Evolutionary conservation across 2,797 vertebrate genomes (phyloP), one percentile per base, ranked within the genome.

Genomic region (Pangasius larnaudii): DNA sequence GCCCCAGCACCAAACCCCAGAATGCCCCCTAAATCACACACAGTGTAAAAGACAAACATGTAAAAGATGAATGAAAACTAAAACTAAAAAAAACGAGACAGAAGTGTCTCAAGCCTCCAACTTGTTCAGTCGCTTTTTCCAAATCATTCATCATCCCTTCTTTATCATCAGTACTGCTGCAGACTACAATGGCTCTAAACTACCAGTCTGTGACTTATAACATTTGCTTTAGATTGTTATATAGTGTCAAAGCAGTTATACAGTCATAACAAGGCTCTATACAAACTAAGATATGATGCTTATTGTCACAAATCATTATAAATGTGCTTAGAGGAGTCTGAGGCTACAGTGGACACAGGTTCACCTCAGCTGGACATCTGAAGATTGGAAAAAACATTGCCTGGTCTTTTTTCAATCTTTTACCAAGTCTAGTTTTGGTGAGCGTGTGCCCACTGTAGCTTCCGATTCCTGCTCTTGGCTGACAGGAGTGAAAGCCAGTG

Each of bases 1-100:
- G 93, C 53, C 99, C 98, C 0, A 96, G 5, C 42, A 92, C 42
- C 85, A 99, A 94, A 11, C 97, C 98, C 94, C 96, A 98, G 94
- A 99, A 99, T 0, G 98, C 98, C 0, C 98, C 99, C 99, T 99
- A 84, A 0, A 82, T 49, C 71, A 88, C 5, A 87, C n/a, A 42
- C 51, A 69, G 24, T 46, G 33, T 74, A 56, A 33, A 78, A 61
- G 19, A 86, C 74, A 85, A 56, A 46, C 30, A 67, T 18, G 3
- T 5, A 87, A 6, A 10, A 0, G 7, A 27, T 63, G 10, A 14
- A 46, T 9, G 36, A 10, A 8, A 67, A 67, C 16, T 30, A 11
- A 22, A 74, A 42, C n/a, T n/a, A 5, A 39, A 39, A 39, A 1
- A 10, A 71, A 36, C 7, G 11, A 53, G n/a, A 9, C 74, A 53